phyloP scores from a whole-genome alignment of 2,113 vertebrate species.

The Taxidea taxus region DNA sequence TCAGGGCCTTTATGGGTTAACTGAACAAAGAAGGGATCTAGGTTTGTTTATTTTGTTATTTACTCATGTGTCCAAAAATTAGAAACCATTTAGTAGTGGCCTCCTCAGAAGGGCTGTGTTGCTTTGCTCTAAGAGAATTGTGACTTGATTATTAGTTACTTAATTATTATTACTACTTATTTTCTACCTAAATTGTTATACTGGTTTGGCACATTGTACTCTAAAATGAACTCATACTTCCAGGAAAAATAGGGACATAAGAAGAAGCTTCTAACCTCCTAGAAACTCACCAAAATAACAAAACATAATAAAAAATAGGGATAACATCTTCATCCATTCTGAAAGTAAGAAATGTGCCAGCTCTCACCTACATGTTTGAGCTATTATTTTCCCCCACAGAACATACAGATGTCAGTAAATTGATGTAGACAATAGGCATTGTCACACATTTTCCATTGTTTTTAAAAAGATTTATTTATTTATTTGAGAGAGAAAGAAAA shows the following conservation, averaged over 20 bases:
- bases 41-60: background rate
- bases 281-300: background rate
- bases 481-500: background rate
- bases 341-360: background rate
- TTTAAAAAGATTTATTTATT: background rate
- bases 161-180: background rate
- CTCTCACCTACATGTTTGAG: background rate
- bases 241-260: background rate
- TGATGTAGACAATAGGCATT: background rate
- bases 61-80: background rate
- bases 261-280: background rate
- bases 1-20: background rate
- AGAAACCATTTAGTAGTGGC: background rate
- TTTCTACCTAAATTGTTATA: background rate
- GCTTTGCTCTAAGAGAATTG: background rate
- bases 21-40: background rate
- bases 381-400: background rate
- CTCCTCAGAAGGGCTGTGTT: background rate
- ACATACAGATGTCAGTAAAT: background rate
- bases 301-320: background rate
- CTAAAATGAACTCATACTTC: background rate
- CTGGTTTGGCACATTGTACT: background rate
- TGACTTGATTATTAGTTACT: background rate
- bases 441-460: background rate
- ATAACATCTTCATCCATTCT: background rate